Evolutionary conservation across 2,888 invertebrate species (phyloP).

Genomic region (Hypselothyrea guttata): DNA sequence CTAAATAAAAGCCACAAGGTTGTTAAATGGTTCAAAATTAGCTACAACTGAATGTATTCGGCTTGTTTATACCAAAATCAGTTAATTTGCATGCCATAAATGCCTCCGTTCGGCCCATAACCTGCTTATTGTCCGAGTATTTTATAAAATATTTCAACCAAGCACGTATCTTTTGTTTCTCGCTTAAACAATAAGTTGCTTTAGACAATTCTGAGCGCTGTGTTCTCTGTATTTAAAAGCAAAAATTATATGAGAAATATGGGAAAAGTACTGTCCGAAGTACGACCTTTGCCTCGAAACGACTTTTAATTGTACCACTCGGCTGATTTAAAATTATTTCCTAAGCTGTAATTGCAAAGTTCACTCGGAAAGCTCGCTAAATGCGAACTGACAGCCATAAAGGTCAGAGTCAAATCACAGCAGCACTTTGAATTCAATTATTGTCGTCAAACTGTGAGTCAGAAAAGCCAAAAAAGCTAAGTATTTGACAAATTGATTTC

Average conservation of each 20-base stretch:
- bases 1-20: not conserved
- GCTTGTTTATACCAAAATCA: constrained; percentile 24
- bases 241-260: constrained; percentile 21
- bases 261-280: constrained; percentile 9
- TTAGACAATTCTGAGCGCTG: not conserved
- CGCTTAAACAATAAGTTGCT: constrained; percentile 1
- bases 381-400: constrained; percentile 22
- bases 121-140: too few species aligned
- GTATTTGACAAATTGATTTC: constrained; percentile 11
- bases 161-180: constrained; percentile 21
- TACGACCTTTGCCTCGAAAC: too few species aligned
- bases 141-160: constrained; percentile 9
- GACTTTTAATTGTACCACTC: too few species aligned
- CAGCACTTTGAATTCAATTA: not conserved
- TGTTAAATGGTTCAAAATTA: not conserved
- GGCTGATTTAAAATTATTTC: constrained; percentile 16
- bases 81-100: constrained; percentile 28
- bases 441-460: not conserved
- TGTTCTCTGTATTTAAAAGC: not conserved
- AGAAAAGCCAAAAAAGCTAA: too few species aligned
- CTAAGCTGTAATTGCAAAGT: constrained; percentile 28
- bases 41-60: not conserved
- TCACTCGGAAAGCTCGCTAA: constrained; percentile 5
- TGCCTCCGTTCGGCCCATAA: constrained; percentile 3
- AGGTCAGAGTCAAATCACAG: constrained; percentile 15